Evolutionary conservation across 2,113 vertebrate species (phyloP).

Genomic region (Xyrauchen texanus): DNA sequence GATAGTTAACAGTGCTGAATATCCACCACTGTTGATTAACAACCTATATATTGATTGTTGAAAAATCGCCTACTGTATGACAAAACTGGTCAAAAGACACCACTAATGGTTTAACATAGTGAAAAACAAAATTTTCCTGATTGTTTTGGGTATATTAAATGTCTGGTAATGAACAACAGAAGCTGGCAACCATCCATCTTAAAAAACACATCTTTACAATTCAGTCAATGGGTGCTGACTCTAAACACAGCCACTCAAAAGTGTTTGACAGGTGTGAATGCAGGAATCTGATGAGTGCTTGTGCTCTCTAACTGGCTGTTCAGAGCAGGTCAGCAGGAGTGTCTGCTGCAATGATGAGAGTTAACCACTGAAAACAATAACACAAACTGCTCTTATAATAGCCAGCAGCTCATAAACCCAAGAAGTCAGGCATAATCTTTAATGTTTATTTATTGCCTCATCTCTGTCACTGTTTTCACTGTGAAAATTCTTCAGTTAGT

Average conservation of each 20-base stretch:
- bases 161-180: background rate
- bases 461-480: slow-evolving; percentile 31
- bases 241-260: background rate
- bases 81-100: background rate
- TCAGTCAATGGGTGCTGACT: background rate
- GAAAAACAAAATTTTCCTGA: background rate
- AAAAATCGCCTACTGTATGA: too few species aligned
- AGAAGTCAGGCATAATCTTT: slow-evolving; percentile 26
- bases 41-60: background rate
- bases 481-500: slow-evolving; percentile 49
- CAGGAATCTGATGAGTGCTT: slow-evolving; percentile 33
- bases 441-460: slow-evolving; percentile 6
- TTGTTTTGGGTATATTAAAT: background rate
- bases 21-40: background rate
- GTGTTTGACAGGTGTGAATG: slow-evolving; percentile 4
- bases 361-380: slow-evolving; percentile 22
- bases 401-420: slow-evolving; percentile 29
- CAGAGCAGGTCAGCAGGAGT: slow-evolving; percentile 20
- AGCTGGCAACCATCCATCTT: background rate
- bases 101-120: background rate
- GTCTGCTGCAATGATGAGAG: slow-evolving; percentile 18
- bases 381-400: slow-evolving; percentile 34
- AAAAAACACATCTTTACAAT: background rate
- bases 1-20: background rate
- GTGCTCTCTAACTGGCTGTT: slow-evolving; percentile 29